Base-by-base conservation (phyloP, 2,888 invertebrate species). In the Abrostola tripartita region DNA sequence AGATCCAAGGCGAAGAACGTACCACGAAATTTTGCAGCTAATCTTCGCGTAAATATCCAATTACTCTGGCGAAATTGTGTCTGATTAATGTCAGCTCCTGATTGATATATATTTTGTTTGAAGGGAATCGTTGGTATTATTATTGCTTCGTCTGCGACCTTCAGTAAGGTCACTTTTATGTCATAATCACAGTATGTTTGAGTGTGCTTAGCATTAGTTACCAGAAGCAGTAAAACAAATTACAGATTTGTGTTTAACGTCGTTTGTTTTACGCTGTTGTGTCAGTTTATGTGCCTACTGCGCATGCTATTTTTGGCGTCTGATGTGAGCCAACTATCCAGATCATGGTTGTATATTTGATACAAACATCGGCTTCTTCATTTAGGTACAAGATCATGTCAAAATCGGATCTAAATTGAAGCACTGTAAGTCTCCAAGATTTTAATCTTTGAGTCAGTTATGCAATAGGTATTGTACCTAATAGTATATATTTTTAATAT, bases 1-100 rank as follows among this genome's bases (percentile, higher is more conserved):
- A 93, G 92, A 86, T 71, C 62, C 76, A 79, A 74, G 79, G 82
- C 77, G 75, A 75, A 76, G 77, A 78, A 78, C 73, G 67, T 60
- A 55, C 53, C 62, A 58, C 65, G 49, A 49, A 61, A 68, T 61
- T 58, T 52, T 69, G 64, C 57, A 40, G 65, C 62, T 68, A 69
- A 69, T 68, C 72, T 69, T 63, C 65, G 53, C 62, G 53, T 60
- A 41, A 61, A 73, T 67, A 69, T 65, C 57, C 52, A 67, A 71
- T 47, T 58, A 59, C 65, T 68, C 68, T 61, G 50, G 50, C 49
- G 61, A 70, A 78, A 68, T 67, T 41, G 38, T 52, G 52, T 54
- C 60, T 71, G 69, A 74, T 72, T 59, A 51, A 50, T 72, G 65
- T 61, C 52, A 61, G 57, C 57, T 35, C 50, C 52, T 61, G 57